Conservation (phyloP, 2,113 vertebrate genomes). For the Gobiocypris rarus region DNA sequence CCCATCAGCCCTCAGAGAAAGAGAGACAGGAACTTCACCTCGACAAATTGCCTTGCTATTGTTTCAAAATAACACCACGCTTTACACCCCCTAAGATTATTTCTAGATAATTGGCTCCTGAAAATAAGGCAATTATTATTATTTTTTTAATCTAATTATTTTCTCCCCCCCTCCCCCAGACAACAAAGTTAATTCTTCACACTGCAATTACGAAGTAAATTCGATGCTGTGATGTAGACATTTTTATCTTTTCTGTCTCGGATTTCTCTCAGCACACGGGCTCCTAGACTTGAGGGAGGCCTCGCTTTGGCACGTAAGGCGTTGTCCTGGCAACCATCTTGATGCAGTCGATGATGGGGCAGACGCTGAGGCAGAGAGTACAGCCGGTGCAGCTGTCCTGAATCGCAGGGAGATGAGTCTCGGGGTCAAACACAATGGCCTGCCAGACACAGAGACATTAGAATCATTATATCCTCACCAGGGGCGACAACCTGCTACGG, state of each 20-base stretch:
- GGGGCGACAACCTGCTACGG: constrained; percentile 38
- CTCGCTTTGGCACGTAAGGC: constrained; percentile 81
- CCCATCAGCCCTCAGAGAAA: constrained; percentile 60
- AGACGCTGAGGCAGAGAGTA: constrained; percentile 86
- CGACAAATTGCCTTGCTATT: constrained; percentile 54
- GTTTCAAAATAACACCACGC: constrained; percentile 62
- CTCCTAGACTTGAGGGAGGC: constrained; percentile 80
- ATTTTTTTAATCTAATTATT: constrained; percentile 53
- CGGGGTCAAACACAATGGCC: constrained; percentile 85
- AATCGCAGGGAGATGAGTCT: constrained; percentile 83
- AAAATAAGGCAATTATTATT: constrained; percentile 62
- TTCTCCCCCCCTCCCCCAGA: constrained; percentile 48
- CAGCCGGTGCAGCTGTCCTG: constrained; percentile 85
- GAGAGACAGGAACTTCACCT: constrained; percentile 45
- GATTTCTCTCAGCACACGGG: constrained; percentile 66
- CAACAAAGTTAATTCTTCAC: constrained; percentile 62
- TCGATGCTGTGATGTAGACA: constrained; percentile 61
- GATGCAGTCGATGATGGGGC: constrained; percentile 89
- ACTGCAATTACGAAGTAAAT: constrained; percentile 69
- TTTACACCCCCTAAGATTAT: constrained; percentile 59
- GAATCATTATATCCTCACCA: constrained; percentile 54
- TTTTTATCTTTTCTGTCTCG: constrained; percentile 24
- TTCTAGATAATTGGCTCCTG: constrained; percentile 67
- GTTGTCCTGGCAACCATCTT: constrained; percentile 87
- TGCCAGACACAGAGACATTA: constrained; percentile 69